Evolutionary conservation across 2,113 vertebrate species (phyloP).

Genomic region (Mellivora capensis): DNA sequence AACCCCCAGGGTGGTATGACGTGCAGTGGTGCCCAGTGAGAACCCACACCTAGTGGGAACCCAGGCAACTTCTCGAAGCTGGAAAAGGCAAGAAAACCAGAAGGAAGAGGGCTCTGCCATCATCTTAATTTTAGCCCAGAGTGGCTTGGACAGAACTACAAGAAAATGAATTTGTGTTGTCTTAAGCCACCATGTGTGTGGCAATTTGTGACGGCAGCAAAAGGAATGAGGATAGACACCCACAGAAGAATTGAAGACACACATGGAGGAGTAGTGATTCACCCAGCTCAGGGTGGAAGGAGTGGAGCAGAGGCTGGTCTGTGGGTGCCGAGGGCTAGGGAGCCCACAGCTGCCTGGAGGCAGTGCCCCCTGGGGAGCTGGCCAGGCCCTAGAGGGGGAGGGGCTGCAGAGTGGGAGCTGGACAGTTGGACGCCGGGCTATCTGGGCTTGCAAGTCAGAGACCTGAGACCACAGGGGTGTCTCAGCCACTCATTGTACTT

Average conservation of each 20-base stretch:
- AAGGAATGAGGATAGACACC: background rate
- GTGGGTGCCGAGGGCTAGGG: background rate
- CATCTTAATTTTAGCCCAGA: background rate
- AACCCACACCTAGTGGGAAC: background rate
- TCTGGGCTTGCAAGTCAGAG: background rate
- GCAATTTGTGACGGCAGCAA: background rate
- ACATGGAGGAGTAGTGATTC: background rate
- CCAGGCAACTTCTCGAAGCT: background rate
- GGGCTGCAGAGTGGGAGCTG: accelerated
- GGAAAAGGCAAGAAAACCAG: background rate
- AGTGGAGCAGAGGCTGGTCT: background rate
- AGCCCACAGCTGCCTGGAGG: background rate
- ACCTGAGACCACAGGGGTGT: background rate
- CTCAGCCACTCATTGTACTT: background rate
- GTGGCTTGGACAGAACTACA: background rate
- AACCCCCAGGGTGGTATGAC: background rate
- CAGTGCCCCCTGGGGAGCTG: too few relatives aligned
- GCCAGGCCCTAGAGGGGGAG: background rate
- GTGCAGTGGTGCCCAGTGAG: background rate
- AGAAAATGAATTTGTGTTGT: background rate
- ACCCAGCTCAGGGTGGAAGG: background rate
- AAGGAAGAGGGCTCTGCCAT: background rate
- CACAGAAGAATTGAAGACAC: background rate
- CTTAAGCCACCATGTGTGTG: background rate
- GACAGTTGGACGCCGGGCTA: too few relatives aligned